Percentiles rank a stretch among this genome's conserved stretches.
Evolutionary conservation across 2,888 invertebrate species (phyloP).

Genomic region (Pachliopta kotzebuea): DNA sequence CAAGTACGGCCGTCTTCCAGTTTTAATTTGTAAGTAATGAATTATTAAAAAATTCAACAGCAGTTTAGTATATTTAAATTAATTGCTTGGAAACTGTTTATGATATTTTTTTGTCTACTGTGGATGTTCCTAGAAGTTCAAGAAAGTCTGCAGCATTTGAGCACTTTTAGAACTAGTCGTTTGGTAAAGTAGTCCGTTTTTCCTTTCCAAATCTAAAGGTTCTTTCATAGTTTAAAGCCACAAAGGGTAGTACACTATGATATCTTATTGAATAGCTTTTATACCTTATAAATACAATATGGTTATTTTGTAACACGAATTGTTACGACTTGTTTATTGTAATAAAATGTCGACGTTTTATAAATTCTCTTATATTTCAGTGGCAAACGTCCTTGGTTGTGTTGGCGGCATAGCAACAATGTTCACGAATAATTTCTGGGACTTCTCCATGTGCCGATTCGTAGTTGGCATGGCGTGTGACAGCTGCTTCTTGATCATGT

Average conservation of each 20-base stretch:
- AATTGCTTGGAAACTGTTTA: background rate
- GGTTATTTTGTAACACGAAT: background rate
- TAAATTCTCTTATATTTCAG: slow-evolving; percentile 41
- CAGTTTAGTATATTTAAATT: background rate
- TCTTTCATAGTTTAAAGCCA: too few relatives aligned
- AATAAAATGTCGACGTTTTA: background rate
- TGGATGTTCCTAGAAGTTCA: too few relatives aligned
- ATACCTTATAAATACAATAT: too few relatives aligned
- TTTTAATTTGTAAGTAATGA: slow-evolving; percentile 46
- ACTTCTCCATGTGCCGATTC: slow-evolving; percentile 87
- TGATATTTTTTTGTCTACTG: background rate
- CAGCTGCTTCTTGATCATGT: slow-evolving; percentile 92
- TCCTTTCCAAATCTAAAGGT: too few relatives aligned
- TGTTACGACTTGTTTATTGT: background rate
- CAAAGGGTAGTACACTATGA: too few relatives aligned
- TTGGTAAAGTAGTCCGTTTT: too few relatives aligned
- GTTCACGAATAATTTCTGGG: slow-evolving; percentile 84
- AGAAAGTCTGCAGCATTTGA: too few relatives aligned
- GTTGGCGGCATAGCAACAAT: slow-evolving; percentile 83
- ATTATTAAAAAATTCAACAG: background rate
- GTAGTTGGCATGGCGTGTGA: slow-evolving; percentile 91
- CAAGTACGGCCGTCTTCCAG: slow-evolving; percentile 50
- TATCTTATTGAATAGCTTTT: too few relatives aligned
- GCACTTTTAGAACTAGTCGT: too few relatives aligned
- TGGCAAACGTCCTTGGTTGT: slow-evolving; percentile 85